Evolutionary conservation across 2,888 invertebrate genomes (phyloP), one percentile per base, ranked within the genome.

Genomic region (Leuctra nigra): DNA sequence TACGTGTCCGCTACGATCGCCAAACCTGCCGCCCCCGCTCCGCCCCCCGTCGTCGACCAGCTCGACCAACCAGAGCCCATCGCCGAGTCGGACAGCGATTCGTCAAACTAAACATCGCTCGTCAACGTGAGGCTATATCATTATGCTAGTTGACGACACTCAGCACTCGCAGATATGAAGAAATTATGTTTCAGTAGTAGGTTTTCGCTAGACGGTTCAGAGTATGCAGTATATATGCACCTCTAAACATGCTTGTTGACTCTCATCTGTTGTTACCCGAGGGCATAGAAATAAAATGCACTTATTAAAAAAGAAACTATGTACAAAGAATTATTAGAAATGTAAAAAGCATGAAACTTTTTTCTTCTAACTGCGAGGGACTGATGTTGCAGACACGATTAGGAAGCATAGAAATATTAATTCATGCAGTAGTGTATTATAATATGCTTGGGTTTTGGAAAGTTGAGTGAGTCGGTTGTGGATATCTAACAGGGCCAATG

Each of bases 1-100:
- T 86, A 87, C 67, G 72, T 82, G 55, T 75, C 81, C 46, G 86
- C 85, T 41, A 83, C 84, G 7, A 75, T 77, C 16, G 61, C 67
- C 2, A 70, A 70, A 52, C 68, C 72, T 58, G 61, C 66, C 7
- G 68, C 52, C 67, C 72, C 41, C 66, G 74, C 14, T 61, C 69
- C 2, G 70, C 72, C 59, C 66, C 73, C 44, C 72, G 73, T 58
- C 73, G 74, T 59, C 75, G 77, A 63, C 68, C 70, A 18, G 64
- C 68, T 22, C 67, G 72, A 38, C 67, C 69, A 50, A 67, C 66
- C 41, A 68, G 65, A 52, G 18, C 60, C 63, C 4, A 72, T 70
- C 24, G 59, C 63, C 13, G 65, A 62, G 14, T 73, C 74, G n/a
- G 75, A 75, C 65, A 74, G 73, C 60, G 76, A 76, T 63, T 75